phyloP scores from a whole-genome alignment of 2,113 vertebrate genomes.

The Spea bombifrons region DNA sequence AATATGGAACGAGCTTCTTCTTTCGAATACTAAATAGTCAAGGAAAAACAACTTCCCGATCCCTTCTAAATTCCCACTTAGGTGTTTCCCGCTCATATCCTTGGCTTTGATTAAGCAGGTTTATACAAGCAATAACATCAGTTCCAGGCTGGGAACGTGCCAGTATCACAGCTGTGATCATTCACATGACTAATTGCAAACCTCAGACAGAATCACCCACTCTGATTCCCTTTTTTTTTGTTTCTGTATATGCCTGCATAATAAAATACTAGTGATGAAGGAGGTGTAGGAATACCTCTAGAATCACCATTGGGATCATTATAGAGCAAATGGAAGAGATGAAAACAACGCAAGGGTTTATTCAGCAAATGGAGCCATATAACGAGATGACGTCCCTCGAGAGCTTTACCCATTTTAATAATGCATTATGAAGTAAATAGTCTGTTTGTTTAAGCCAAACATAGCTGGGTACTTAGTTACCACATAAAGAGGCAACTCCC shows the following conservation, averaged over 20 bases:
- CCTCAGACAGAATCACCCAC: conserved; percentile 98
- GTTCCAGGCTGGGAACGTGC: conserved; percentile 82
- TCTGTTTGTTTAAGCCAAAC: conserved; percentile 92
- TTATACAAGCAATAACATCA: conserved; percentile 80
- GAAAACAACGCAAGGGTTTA: conserved; percentile 99
- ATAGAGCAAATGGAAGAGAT: conserved; percentile 98
- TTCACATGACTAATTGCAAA: conserved; percentile 99
- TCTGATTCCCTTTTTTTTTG: conserved; percentile 58
- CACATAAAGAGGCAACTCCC: conserved; percentile 87
- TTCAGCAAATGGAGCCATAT: conserved; percentile 99
- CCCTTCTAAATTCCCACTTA: conserved; percentile 58
- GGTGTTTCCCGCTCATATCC: conserved; percentile 67
- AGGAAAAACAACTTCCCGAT: too few relatives aligned
- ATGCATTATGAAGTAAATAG: conserved; percentile 99
- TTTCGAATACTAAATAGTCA: too few relatives aligned
- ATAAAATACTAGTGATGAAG: conserved; percentile 92
- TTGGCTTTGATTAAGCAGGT: conserved; percentile 76
- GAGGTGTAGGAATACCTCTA: conserved; percentile 78
- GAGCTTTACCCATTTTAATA: conserved; percentile 99
- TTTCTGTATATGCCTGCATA: conserved; percentile 91
- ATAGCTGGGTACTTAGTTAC: conserved; percentile 88
- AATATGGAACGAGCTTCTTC: too few relatives aligned
- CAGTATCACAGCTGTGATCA: conserved; percentile 97
- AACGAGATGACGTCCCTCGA: conserved; percentile 97
- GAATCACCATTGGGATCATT: conserved; percentile 97